Percentiles rank a stretch among this genome's conserved stretches.
phyloP scores from a whole-genome alignment of 2,797 vertebrate genomes.

The Echeneis naucrates region DNA sequence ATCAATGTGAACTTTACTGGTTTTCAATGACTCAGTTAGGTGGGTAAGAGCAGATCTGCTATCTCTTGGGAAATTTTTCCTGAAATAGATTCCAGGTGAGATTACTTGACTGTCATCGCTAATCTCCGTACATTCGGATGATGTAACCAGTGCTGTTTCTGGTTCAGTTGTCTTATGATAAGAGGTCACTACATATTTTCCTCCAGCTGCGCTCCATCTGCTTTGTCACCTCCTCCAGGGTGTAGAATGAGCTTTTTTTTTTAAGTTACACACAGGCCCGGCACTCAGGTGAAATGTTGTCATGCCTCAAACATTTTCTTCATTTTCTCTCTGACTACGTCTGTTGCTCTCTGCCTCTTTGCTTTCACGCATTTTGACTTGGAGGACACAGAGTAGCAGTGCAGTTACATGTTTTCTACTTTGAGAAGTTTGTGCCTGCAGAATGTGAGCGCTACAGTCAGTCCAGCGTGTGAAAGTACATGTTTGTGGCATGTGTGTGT shows the following conservation, averaged over 20 bases:
- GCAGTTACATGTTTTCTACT: not conserved
- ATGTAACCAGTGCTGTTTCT: constrained; percentile 58
- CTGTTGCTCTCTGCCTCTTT: not conserved
- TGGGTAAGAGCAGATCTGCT: constrained; percentile 6
- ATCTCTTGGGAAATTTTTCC: constrained; percentile 20
- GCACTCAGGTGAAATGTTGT: constrained; percentile 51
- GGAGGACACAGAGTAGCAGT: not conserved
- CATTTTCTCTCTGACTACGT: not conserved
- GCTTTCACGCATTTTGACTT: not conserved
- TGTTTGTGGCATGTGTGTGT: not conserved
- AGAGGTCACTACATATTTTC: constrained; percentile 50
- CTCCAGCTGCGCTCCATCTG: constrained; percentile 38
- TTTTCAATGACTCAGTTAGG: constrained; percentile 5
- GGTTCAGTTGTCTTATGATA: constrained; percentile 40
- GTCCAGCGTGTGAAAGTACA: not conserved
- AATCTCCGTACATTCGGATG: constrained; percentile 49
- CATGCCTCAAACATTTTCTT: constrained; percentile 51
- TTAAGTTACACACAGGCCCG: constrained; percentile 1
- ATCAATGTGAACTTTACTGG: constrained; percentile 14
- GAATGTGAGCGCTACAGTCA: not conserved
- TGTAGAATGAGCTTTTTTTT: constrained; percentile 31
- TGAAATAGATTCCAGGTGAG: constrained; percentile 48
- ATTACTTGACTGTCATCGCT: constrained; percentile 44
- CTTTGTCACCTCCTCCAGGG: constrained; percentile 46
- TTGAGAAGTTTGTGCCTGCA: not conserved